Evolutionary conservation across 2,113 vertebrate genomes (phyloP), one percentile per base, ranked within the genome.

Genomic region (Aix galericulata): DNA sequence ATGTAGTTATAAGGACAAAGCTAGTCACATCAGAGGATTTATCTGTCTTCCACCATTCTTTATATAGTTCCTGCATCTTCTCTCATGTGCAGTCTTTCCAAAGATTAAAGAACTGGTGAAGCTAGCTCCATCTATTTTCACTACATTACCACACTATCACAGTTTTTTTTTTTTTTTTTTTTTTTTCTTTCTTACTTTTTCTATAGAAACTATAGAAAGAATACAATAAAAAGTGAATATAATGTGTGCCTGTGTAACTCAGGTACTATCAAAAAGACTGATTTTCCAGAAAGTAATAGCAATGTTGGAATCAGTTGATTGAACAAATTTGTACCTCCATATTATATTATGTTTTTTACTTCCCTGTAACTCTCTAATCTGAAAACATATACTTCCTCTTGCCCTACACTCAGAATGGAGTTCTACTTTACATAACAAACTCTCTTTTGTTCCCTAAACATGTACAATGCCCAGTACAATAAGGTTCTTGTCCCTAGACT

Each of bases 81-180:
- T 84, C 34, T 95, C 69, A 88, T 84, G 34, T 81, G 14, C 23
- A 73, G 34, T 53, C 36, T 83, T 95, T 92, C 38, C 25, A 50
- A 90, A 93, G 94, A 95, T 94, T 75, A 94, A 96, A 95, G 76
- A 93, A 27, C 34, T 64, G 12, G 15, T n/a, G 82, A 84, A 78
- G 38, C 18, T 59, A 76, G 31, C 9, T 93, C 52, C 34, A 85
- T 89, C 17, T 83, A 82, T 88, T 97, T 91, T 93, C 44, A 50
- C 17, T 93, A 64, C 32, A 86, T 90, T 67, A 82, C 22, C 4
- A 8, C 22, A 48, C 25, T 68, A 89, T 62, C 13, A 11, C 10
- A 34, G 22, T 74, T 15, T 52, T 10, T 5, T 48, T 46, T 15
- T 36, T 9, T 16, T 8, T 22, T 29, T n/a, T 52, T 10, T 5